Base-by-base conservation (phyloP, 2,888 invertebrate genomes). In the Drosophila demipolita region DNA sequence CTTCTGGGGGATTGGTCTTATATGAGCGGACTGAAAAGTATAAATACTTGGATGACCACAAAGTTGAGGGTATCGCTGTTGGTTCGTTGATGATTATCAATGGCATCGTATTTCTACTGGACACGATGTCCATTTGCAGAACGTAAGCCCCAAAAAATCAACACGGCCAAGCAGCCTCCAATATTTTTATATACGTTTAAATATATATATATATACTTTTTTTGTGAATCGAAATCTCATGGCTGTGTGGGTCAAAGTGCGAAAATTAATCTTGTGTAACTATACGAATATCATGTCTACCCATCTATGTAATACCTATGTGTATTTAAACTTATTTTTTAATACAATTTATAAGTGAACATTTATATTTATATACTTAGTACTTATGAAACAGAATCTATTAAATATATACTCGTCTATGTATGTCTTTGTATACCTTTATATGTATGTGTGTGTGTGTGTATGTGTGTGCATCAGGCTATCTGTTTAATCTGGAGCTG, bases 81-180 rank as follows among this genome's bases (percentile, higher is more conserved):
- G 23, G 23, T 23, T 1, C 92, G 0, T 63, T 92, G 80, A 92
- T 92, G 92, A 92, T 92, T 76, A 92, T 92, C 80, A 92, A 92
- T 63, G 93, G 91, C 5, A 91, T 89, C 33, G 91, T 93, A 73
- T 92, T 92, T 75, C 71, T 92, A 1, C 73, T 92, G 80, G 92
- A 92, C 40, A 92, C 92, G n/a, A 80, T 92, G 42, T 92, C 89
- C 66, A 92, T 92, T 67, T 93, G 89, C 84, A 85, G 91, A 90
- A 90, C 93, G 91, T 93, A 92, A 92, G 75, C 50, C 61, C 60
- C 62, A 20, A 23, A 1, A 45, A 45, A 15, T 8, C 15, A 38
- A 49, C 17, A 49, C 26, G 17, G 26, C 3, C n/a, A 26, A 26
- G 59, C 69, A 61, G 35, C 36, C 36, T 36, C 15, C 50, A 29